These are phyloP conservation scores for Australoheros facetus DNA, from an alignment of 2,797 vertebrate species.

Conservation along the genomic window DNA sequence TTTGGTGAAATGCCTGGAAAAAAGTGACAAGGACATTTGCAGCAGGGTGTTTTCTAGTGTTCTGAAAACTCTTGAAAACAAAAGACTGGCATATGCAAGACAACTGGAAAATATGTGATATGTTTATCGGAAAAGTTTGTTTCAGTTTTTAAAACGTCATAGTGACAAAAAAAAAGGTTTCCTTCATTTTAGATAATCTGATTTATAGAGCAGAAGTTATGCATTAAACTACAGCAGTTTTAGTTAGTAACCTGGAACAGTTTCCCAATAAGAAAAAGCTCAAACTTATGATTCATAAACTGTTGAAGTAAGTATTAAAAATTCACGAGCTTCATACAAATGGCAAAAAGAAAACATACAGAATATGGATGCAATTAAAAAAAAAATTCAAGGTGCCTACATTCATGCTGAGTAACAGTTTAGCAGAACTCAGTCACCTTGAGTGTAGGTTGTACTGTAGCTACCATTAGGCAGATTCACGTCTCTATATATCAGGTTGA, in stretches of 20 bases:
- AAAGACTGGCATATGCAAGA: not conserved
- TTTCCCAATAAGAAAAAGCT: not conserved
- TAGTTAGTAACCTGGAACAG: not conserved
- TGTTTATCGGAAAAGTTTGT: not conserved
- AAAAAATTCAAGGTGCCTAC: not conserved
- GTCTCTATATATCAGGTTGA: slow-evolving; percentile 64
- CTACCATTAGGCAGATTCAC: slow-evolving; percentile 28
- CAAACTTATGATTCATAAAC: not conserved
- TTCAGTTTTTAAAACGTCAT: not conserved
- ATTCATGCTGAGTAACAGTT: slow-evolving; percentile 17
- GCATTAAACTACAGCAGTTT: not conserved
- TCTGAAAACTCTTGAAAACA: not conserved
- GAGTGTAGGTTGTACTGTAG: slow-evolving; percentile 14
- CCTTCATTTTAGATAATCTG: not conserved
- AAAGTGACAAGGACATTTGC: not conserved
- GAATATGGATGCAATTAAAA: not conserved
- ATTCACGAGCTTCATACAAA: not conserved
- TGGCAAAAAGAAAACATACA: not conserved
- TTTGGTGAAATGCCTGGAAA: not conserved
- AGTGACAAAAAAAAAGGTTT: not conserved
- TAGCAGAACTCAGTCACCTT: slow-evolving; percentile 30
- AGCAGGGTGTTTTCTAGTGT: not conserved
- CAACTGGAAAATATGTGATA: not conserved
- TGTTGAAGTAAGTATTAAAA: not conserved
- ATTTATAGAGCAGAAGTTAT: not conserved